Percentiles rank a stretch among this genome's conserved stretches.
Evolutionary conservation across 2,888 invertebrate species (phyloP).

Genomic region (Physocephala rufipes): DNA sequence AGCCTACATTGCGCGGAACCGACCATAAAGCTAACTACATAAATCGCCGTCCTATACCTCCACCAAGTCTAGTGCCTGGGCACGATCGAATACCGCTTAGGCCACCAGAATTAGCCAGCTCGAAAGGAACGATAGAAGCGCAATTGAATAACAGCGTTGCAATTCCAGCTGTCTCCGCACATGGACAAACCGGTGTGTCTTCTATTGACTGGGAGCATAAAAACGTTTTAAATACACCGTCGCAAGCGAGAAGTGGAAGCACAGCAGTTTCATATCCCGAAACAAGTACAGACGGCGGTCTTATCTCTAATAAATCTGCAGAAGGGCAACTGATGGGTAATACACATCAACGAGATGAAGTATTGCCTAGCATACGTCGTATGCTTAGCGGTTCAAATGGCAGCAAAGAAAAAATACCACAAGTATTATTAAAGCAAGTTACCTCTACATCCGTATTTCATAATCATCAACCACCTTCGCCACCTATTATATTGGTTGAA

Average conservation of each 20-base stretch:
- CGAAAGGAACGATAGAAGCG: slow-evolving; percentile 29
- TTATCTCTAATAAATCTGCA: slow-evolving; percentile 47
- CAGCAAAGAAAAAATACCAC: slow-evolving; percentile 82
- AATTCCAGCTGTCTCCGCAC: slow-evolving; percentile 32
- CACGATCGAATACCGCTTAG: slow-evolving; percentile 86
- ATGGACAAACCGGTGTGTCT: slow-evolving; percentile 17
- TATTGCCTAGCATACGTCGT: slow-evolving; percentile 84
- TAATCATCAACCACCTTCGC: slow-evolving; percentile 57
- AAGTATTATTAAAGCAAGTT: slow-evolving; percentile 76
- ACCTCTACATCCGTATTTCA: slow-evolving; percentile 68
- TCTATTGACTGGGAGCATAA: slow-evolving; percentile 63
- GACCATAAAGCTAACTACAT: slow-evolving; percentile 71
- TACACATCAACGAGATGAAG: slow-evolving; percentile 64
- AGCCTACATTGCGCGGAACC: slow-evolving; percentile 83
- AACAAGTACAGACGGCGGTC: slow-evolving; percentile 27
- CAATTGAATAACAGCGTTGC: slow-evolving; percentile 37
- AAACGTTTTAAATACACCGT: slow-evolving; percentile 79
- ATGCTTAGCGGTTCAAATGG: slow-evolving; percentile 88
- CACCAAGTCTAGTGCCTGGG: slow-evolving; percentile 82
- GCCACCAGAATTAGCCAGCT: slow-evolving; percentile 67
- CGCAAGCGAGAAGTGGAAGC: slow-evolving; percentile 64
- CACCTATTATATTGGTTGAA: slow-evolving; percentile 54
- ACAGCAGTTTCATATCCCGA: slow-evolving; percentile 17
- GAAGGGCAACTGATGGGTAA: slow-evolving; percentile 16
- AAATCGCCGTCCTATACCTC: slow-evolving; percentile 82